Evolutionary conservation across 2,888 invertebrate species (phyloP).

Genomic region (Papilio gigon): DNA sequence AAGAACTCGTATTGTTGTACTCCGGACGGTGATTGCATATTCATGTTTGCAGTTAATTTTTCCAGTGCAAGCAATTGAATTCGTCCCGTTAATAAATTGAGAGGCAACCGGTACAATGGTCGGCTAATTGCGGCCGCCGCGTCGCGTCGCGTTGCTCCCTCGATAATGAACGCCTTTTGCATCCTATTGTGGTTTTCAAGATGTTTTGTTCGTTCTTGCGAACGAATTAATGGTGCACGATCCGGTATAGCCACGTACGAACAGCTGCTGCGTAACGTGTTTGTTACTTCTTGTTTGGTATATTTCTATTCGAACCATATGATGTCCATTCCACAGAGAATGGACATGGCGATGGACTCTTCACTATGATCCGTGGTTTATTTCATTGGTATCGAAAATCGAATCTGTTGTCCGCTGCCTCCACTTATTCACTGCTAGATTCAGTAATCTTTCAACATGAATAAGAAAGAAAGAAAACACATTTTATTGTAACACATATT

Average conservation of each 20-base stretch:
- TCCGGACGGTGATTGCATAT: slow-evolving; percentile 30
- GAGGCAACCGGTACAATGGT: slow-evolving; percentile 29
- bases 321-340: neutral
- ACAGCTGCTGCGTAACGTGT: neutral
- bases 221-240: slow-evolving; percentile 3
- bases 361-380: too few relatives aligned
- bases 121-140: slow-evolving; percentile 28
- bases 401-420: too few relatives aligned
- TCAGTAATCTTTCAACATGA: too few relatives aligned
- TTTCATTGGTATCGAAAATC: too few relatives aligned
- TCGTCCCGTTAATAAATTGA: slow-evolving; percentile 37
- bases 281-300: neutral
- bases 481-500: too few relatives aligned
- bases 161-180: slow-evolving; percentile 30
- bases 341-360: too few relatives aligned
- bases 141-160: neutral
- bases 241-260: neutral
- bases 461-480: too few relatives aligned
- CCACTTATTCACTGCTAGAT: too few relatives aligned
- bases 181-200: slow-evolving; percentile 31
- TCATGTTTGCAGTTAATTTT: slow-evolving; percentile 37
- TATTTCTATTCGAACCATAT: neutral
- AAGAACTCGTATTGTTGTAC: neutral
- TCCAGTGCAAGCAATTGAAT: slow-evolving; percentile 31
- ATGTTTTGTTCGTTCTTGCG: slow-evolving; percentile 6